Evolutionary conservation across 1,140 invertebrate species (phyloP).

Genomic region (Nebria ingens): DNA sequence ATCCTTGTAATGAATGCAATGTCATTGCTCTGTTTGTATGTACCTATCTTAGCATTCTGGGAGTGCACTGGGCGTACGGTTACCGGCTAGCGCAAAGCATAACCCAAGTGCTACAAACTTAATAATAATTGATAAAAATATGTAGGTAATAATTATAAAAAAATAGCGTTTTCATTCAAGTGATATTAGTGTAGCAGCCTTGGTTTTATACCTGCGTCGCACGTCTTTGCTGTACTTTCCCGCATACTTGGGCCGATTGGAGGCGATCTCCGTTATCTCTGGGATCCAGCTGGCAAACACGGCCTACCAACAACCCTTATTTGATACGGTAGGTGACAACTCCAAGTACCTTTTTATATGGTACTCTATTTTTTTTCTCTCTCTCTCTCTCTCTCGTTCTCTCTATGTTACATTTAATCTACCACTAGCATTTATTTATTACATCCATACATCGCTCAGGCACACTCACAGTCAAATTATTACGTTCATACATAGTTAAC

Average conservation of each 20-base stretch:
- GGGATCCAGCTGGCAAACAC: constrained; percentile 99
- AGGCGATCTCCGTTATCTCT: constrained; percentile 97
- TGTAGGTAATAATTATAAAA: constrained; percentile 18
- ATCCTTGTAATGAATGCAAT: not conserved
- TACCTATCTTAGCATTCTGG: not conserved
- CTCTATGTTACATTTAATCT: no score
- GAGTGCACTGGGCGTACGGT: not conserved
- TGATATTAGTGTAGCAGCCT: constrained; percentile 22
- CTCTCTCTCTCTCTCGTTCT: no score
- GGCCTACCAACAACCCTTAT: constrained; percentile 56
- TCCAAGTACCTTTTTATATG: not conserved
- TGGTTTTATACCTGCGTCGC: constrained; percentile 81
- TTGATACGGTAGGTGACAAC: not conserved
- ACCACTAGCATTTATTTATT: no score
- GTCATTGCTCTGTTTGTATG: not conserved
- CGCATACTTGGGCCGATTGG: constrained; percentile 95
- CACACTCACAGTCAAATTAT: no score
- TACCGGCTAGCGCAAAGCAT: constrained; percentile 26
- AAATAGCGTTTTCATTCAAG: constrained; percentile 24
- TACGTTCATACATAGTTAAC: no score
- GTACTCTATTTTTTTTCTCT: no score
- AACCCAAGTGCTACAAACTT: constrained; percentile 29
- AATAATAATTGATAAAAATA: constrained; percentile 17
- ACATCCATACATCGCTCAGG: no score
- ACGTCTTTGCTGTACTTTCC: constrained; percentile 95